These are phyloP conservation scores for Lapara coniferarum DNA, from an alignment of 2,888 invertebrate species.

Conservation along the genomic window DNA sequence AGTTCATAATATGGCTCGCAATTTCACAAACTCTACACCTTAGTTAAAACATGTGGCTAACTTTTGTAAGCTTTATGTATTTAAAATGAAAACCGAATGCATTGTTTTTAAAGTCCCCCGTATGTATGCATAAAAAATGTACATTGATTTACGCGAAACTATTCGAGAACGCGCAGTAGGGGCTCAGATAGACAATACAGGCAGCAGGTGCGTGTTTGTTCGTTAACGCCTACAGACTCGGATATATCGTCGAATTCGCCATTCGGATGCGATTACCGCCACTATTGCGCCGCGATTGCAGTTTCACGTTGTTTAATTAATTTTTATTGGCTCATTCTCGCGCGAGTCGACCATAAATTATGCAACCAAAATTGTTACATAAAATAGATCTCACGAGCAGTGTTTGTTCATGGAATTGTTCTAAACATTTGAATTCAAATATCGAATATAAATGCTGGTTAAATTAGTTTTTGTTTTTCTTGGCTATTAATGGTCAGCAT, in stretches of 20 bases:
- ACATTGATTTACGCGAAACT: no score
- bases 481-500: no score
- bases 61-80: no score
- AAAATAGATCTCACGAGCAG: background rate
- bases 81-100: no score
- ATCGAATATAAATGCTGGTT: no score
- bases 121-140: no score
- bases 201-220: slow-evolving; percentile 45
- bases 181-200: slow-evolving; percentile 38
- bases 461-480: no score
- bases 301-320: slow-evolving; percentile 19
- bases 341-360: background rate
- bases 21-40: no score
- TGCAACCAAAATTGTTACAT: background rate
- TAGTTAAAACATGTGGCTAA: no score
- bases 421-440: background rate
- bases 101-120: no score
- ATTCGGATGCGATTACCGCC: slow-evolving; percentile 47
- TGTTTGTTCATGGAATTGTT: background rate
- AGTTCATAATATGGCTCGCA: no score
- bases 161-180: slow-evolving; percentile 36
- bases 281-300: slow-evolving; percentile 20
- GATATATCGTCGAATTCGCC: slow-evolving; percentile 50
- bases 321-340: slow-evolving; percentile 21
- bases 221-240: slow-evolving; percentile 51